Evolutionary conservation across 2,113 vertebrate genomes (phyloP).

Genomic region (Lasiurus borealis): DNA sequence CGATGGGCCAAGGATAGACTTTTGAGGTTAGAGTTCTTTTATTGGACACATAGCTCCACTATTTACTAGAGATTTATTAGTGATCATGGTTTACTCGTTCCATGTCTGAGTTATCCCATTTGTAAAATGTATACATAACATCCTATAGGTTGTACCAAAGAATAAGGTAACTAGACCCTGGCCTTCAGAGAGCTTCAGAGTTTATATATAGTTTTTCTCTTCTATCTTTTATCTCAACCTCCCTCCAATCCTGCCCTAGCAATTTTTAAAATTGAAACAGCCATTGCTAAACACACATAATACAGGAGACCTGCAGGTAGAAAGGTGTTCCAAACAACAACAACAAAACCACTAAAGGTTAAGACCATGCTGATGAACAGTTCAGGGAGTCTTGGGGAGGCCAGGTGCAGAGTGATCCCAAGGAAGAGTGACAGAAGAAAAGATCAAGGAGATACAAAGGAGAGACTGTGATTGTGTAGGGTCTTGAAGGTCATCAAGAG

Average conservation of each 20-base stretch:
- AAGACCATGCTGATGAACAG: not conserved
- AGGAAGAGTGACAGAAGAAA: not conserved
- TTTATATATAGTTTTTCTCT: constrained; percentile 10
- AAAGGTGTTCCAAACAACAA: not conserved
- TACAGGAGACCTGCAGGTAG: too few relatives aligned
- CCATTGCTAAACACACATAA: not conserved
- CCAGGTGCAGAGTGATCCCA: not conserved
- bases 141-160: not conserved
- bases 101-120: not conserved
- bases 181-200: constrained; percentile 1
- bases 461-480: not conserved
- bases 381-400: not conserved
- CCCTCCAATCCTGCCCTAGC: not conserved
- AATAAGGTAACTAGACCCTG: not conserved
- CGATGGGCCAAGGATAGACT: not conserved
- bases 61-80: constrained; percentile 3
- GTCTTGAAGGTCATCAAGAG: not conserved
- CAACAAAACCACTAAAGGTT: not conserved
- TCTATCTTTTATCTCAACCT: not conserved
- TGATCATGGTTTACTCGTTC: not conserved
- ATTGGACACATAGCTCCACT: not conserved
- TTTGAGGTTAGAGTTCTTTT: constrained; percentile 27
- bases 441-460: not conserved
- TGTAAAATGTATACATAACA: not conserved
- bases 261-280: not conserved